A percentile compares a stretch with the other conserved stretches of the same genome.
Conservation (phyloP, 2,113 vertebrate genomes). For the Hippopotamus amphibius region DNA sequence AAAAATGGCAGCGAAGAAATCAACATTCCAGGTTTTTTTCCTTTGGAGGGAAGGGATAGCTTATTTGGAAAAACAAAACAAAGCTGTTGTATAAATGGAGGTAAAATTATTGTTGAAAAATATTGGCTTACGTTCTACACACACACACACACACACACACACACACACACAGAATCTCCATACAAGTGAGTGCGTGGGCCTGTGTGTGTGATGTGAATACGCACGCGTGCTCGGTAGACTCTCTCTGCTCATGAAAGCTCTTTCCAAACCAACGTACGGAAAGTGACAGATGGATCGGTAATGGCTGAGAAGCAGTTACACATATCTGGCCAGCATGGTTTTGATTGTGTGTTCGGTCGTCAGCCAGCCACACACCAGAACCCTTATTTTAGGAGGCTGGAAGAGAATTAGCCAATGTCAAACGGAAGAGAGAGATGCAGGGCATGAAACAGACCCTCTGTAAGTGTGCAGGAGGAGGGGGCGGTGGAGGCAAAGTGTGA, state of each 20-base stretch:
- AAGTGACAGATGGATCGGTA: conserved; percentile 77
- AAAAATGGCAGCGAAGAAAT: background rate
- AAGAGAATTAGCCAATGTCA: conserved; percentile 40
- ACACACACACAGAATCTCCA: background rate
- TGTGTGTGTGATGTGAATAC: background rate
- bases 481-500: background rate
- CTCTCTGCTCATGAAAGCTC: conserved; percentile 47
- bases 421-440: conserved; percentile 22
- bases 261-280: conserved; percentile 49
- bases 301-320: conserved; percentile 73
- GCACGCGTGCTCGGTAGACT: background rate
- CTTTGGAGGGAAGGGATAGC: background rate
- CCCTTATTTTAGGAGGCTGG: conserved; percentile 74
- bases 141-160: background rate
- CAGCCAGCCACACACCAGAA: conserved; percentile 74
- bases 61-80: conserved; percentile 36
- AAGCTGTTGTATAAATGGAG: conserved; percentile 25
- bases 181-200: background rate
- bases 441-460: background rate
- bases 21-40: background rate
- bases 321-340: conserved; percentile 79
- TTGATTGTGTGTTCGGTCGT: conserved; percentile 71
- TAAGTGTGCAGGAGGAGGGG: background rate
- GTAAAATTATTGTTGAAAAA: conserved; percentile 52
- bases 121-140: conserved; percentile 14